Evolutionary conservation across 30 jellyfish, hydroid and myxozoan species (phyloP), one percentile per base, ranked within the genome.

Genomic region (Chrysaora quinquecirrha): DNA sequence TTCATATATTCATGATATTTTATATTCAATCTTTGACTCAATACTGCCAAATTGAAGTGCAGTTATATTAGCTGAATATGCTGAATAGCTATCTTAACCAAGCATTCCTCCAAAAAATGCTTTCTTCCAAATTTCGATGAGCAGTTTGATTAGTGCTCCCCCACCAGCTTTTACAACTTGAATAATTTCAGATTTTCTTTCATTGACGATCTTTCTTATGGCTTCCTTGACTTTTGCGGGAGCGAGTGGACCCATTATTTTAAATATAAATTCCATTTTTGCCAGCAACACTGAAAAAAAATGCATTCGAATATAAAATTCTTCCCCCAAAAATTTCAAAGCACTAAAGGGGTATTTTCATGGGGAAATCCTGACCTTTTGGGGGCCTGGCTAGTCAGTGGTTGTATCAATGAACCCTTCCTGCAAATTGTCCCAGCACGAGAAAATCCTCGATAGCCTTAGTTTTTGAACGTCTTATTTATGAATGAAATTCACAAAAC

Each of bases 261-360:
- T 78, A 81, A 78, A 78, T 52, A 78, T 71, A 49, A 78, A 63
- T 63, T 78, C 89, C 89, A 78, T 78, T 61, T 78, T 78, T 35
- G 78, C 89, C 80, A 78, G 43, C 43, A 78, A 72, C 20, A 78
- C 89, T 78, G 1, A 18, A 28, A 16, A 30, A 70, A 35, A 14
- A 1, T n/a, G n/a, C n/a, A 66, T 9, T 1, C 6, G n/a, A 0
- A 0, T 16, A 23, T 30, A 25, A 62, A 29, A 21, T 1, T 28
- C 6, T 1, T 10, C 32, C 4, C 58, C 9, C 9, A 16, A 43
- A 43, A 6, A 43, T 6, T 9, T 6, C 12, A 43, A 43, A 6
- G 9, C 16, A 6, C 58, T 6, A 43, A 9, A 43, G 16, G 16
- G 16, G 9, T 43, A 6, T 16, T 16, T 43, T 9, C 16, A 43